A percentile compares a stretch with the other conserved stretches of the same genome.
phyloP scores from a whole-genome alignment of 2,888 invertebrate species.

The Cryptocheilus praepositus region DNA sequence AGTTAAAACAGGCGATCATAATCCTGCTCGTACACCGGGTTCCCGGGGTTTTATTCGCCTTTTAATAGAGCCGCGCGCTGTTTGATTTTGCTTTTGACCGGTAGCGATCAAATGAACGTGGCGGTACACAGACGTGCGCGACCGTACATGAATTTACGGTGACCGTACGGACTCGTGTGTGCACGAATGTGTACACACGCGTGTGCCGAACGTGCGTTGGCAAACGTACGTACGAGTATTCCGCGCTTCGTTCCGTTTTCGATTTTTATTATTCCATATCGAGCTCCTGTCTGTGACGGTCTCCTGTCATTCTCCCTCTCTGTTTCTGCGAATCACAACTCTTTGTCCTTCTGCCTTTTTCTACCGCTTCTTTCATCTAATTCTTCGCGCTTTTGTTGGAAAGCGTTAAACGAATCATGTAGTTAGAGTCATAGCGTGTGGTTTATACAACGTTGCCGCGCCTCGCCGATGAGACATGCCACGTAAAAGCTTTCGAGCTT shows the following conservation, averaged over 20 bases:
- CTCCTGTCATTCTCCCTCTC: not conserved
- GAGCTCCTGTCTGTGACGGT: not conserved
- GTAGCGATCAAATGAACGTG: conserved; percentile 12
- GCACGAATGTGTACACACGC: conserved; percentile 25
- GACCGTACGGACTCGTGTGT: conserved; percentile 13
- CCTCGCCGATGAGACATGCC: too few relatives aligned
- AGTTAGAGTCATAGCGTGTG: too few relatives aligned
- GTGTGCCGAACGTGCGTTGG: conserved; percentile 17
- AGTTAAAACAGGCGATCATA: conserved; percentile 57
- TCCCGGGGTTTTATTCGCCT: conserved; percentile 55
- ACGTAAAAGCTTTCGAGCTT: too few relatives aligned
- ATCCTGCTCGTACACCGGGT: conserved; percentile 26
- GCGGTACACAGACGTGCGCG: not conserved
- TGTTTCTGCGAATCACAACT: not conserved
- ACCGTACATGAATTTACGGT: conserved; percentile 33
- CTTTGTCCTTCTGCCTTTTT: too few relatives aligned
- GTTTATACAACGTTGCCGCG: too few relatives aligned
- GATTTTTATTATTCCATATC: conserved; percentile 41
- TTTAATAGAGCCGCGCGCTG: conserved; percentile 61
- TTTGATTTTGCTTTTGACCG: conserved; percentile 58
- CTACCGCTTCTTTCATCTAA: too few relatives aligned
- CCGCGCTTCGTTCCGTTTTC: conserved; percentile 27
- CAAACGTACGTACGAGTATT: conserved; percentile 26
- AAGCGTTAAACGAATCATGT: too few relatives aligned
- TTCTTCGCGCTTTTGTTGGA: too few relatives aligned